A percentile compares a stretch with the other conserved stretches of the same genome.
These are phyloP conservation scores for Osmerus eperlanus DNA, from an alignment of 2,113 vertebrate genomes.

Conservation along the genomic window DNA sequence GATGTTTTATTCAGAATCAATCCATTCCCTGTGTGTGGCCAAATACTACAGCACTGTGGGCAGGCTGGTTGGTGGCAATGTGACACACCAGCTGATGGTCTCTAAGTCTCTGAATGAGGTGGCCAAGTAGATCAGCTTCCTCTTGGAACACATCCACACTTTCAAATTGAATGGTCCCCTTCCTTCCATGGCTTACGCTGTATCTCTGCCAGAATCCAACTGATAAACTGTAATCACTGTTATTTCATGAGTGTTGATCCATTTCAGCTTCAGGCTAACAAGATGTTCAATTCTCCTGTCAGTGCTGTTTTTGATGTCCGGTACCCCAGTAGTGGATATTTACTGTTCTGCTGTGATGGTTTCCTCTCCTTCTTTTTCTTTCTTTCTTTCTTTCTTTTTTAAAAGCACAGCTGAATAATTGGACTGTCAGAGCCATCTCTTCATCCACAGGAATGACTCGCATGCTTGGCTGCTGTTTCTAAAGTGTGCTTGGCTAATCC, in stretches of 20 bases:
- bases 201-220: conserved; percentile 18
- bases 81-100: conserved; percentile 27
- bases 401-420: conserved; percentile 67
- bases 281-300: conserved; percentile 38
- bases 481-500: conserved; percentile 72
- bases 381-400: conserved; percentile 57
- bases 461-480: conserved; percentile 69
- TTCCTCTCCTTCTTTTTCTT: conserved; percentile 28
- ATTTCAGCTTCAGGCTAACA: conserved; percentile 35
- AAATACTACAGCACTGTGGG: conserved; percentile 25
- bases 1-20: conserved; percentile 7
- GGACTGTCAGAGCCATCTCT: conserved; percentile 60
- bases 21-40: conserved; percentile 29
- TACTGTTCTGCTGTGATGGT: conserved; percentile 13
- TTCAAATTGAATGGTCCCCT: conserved; percentile 11
- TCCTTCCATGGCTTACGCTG: conserved; percentile 19
- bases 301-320: not conserved
- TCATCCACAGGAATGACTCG: conserved; percentile 68
- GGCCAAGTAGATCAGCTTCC: conserved; percentile 26
- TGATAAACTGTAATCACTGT: conserved; percentile 28
- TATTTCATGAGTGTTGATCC: conserved; percentile 38
- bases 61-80: conserved; percentile 27
- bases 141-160: conserved; percentile 24
- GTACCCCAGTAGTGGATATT: not conserved
- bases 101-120: conserved; percentile 19